Conservation (phyloP, 2,888 invertebrate genomes). For the Xestoiulus laeticollis region DNA sequence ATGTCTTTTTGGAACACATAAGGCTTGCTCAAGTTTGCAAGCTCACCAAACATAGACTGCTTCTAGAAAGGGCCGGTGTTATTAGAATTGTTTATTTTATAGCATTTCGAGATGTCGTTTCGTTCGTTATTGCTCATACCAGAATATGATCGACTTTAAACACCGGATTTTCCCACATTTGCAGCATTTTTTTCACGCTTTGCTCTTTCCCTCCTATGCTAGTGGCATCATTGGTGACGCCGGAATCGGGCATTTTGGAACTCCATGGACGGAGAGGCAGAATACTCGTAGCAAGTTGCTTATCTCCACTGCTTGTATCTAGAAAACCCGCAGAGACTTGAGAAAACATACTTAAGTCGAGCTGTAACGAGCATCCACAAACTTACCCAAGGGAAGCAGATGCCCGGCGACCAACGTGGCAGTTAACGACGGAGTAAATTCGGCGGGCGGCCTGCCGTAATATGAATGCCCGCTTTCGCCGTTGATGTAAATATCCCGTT, state of each 20-base stretch:
- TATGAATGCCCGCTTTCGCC: background rate
- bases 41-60: too few species aligned
- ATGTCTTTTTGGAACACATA: background rate
- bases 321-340: background rate
- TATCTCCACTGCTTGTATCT: conserved; percentile 52
- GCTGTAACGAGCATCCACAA: background rate
- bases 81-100: too few species aligned
- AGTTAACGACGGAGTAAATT: background rate
- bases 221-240: background rate
- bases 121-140: background rate
- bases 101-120: too few species aligned
- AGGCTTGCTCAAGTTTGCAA: background rate
- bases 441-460: background rate
- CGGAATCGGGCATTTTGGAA: background rate
- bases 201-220: background rate
- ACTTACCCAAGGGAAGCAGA: conserved; percentile 24
- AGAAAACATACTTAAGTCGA: background rate
- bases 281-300: conserved; percentile 55
- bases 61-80: background rate
- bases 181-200: background rate
- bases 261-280: conserved; percentile 49
- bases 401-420: background rate
- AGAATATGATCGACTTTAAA: background rate
- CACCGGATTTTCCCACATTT: conserved; percentile 36
- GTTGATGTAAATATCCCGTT: background rate